phyloP scores from a whole-genome alignment of 2,113 vertebrate genomes.

The Irena cyanogastra region DNA sequence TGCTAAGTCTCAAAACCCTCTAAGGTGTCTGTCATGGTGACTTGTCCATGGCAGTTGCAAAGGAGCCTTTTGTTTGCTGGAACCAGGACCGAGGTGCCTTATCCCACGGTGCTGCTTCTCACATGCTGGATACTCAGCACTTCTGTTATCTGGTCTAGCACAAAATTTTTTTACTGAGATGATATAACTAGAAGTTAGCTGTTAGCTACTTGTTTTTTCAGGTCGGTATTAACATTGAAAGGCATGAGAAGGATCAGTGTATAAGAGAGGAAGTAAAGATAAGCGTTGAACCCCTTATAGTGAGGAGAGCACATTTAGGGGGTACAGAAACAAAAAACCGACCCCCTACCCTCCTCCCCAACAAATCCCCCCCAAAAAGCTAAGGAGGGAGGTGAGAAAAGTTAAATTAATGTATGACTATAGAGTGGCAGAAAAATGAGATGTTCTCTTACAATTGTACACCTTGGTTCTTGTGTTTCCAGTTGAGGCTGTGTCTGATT shows the following conservation, averaged over 20 bases:
- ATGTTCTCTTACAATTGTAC: not conserved
- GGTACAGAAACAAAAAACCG: not conserved
- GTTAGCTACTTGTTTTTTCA: not conserved
- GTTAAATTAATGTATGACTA: not conserved
- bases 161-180: not conserved
- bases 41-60: not conserved
- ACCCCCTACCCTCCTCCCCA: too few species aligned
- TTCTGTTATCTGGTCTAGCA: not conserved
- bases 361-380: not conserved
- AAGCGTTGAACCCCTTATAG: not conserved
- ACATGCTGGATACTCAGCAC: not conserved
- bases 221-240: not conserved
- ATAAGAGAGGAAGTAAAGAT: not conserved
- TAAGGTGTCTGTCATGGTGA: not conserved
- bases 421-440: not conserved
- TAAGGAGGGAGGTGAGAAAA: not conserved
- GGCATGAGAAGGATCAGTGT: not conserved
- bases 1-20: not conserved
- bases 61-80: not conserved
- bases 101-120: rapidly evolving
- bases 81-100: not conserved
- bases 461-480: not conserved
- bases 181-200: not conserved
- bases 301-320: not conserved
- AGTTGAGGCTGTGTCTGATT: not conserved